Base-by-base conservation (phyloP, 2,888 invertebrate species). In the Eilema sororculum region DNA sequence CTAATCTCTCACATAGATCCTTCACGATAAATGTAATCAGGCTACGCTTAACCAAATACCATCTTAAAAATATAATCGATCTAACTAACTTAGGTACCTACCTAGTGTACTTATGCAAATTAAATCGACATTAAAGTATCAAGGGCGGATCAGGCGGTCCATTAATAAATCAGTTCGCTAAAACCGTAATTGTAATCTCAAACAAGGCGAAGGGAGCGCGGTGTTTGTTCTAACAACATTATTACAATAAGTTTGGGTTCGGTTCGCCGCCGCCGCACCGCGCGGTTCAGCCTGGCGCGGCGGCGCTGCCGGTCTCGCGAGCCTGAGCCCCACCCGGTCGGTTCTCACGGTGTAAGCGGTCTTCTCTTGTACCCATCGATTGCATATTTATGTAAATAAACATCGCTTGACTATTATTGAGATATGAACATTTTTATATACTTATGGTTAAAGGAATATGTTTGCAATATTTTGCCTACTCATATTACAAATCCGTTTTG, bases 161-260 rank as follows among this genome's bases (percentile, higher is more conserved):
- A 95, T 95, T 95, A 95, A 95, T 95, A 95, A 95, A 95, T 95
- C 95, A 95, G 94, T 94, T 93, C 92, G 94, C 95, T 94, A 94
- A 95, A 95, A 92, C 95, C 94, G 95, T 95, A 95, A 95, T 95
- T 95, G 95, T 94, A 94, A 94, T 94, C 94, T 94, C 94, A 95
- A 95, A 94, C 94, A 95, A 91, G 92, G 60, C 60, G 60, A 46
- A 90, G 92, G 91, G 93, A 84, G 90, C 84, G 86, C 89, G 86
- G 89, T 95, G 95, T 95, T 95, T 95, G 92, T 90, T 94, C 91
- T 94, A 92, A 94, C 93, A 95, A 95, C 95, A 95, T 95, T 95
- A 94, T 95, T 95, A 95, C 93, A 95, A 95, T 94, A 95, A 95
- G 93, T 94, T 95, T 84, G 91, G 92, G 89, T 80, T 88, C 87